Conservation (phyloP, 2,797 vertebrate genomes). For the Platyrinchus mystaceus region DNA sequence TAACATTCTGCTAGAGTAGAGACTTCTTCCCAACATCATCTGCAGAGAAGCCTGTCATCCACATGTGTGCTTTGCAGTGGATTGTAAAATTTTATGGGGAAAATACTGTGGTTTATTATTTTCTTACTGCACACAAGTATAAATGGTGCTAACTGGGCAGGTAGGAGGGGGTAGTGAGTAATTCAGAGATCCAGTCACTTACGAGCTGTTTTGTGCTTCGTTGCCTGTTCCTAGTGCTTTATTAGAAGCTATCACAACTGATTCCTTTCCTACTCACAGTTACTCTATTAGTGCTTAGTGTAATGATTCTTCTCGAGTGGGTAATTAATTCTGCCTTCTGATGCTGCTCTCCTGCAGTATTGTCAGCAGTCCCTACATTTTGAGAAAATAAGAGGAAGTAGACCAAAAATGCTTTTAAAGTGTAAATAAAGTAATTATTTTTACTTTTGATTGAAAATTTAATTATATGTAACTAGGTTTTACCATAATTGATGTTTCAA, state of each 20-base stretch:
- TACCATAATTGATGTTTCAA: slow-evolving; percentile 1
- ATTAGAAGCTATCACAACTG: background rate
- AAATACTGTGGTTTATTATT: background rate
- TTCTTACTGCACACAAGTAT: background rate
- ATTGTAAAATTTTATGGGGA: background rate
- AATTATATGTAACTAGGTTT: background rate
- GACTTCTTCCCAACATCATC: background rate
- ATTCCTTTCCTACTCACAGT: background rate
- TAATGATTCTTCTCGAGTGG: background rate
- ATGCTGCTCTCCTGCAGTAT: background rate
- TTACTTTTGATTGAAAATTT: background rate
- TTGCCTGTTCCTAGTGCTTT: background rate
- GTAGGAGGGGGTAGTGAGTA: background rate
- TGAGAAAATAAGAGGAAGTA: background rate
- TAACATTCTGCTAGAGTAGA: background rate
- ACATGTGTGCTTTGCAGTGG: background rate
- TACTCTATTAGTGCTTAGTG: background rate
- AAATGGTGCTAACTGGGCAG: background rate
- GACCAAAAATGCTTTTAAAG: background rate
- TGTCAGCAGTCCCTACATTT: background rate
- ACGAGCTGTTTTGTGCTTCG: background rate
- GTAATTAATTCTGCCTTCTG: slow-evolving; percentile 2
- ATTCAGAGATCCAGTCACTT: background rate
- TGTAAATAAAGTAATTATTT: background rate
- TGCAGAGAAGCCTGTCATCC: background rate